Base-by-base conservation (phyloP, 1,140 invertebrate species). In the Phymastichus coffea region DNA sequence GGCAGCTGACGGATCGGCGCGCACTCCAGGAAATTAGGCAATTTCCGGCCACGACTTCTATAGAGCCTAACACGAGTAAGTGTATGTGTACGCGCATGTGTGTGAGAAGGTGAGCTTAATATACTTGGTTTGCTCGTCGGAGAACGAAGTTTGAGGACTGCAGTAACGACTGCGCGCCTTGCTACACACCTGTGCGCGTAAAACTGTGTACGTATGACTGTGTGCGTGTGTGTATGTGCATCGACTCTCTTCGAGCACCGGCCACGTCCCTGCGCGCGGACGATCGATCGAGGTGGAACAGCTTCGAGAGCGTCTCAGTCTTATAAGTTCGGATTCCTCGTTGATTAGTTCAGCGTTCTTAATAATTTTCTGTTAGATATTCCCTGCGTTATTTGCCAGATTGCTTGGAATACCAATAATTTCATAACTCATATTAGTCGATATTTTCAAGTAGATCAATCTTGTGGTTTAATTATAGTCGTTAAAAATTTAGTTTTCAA, bases 21-120 rank as follows among this genome's bases (percentile, higher is more conserved):
- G 78, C 74, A 74, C 77, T 33, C 79, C 75, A 79, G 78, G 78
- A 80, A 80, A 80, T 80, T 80, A 79, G 78, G 77, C 76, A 80
- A 80, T 80, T 79, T 80, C 78, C 77, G 75, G 75, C 54, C 72
- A 25, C 10, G 26, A 19, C 20, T 2, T 20, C 38, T 17, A 17
- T 9, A 12, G 26, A 23, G 23, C 23, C 22, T 25, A 12, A 23
- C 19, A 12, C 17, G 46, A 14, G 12, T 12, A 33, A 33, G 6
- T 33, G 12, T 33, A n/a, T n/a, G n/a, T n/a, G n/a, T n/a, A n/a
- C n/a, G n/a, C n/a, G 28, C 12, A 12, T 33, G 28, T 33, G 28
- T 12, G 28, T 7, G 28, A 6, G 28, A 7, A 12, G 6, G 6
- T 33, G 28, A 7, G 28, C 28, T n/a, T n/a, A n/a, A n/a, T n/a